Percentiles rank a stretch among this genome's conserved stretches.
phyloP scores from a whole-genome alignment of 2,888 invertebrate species.

The Esperia sulphurella region DNA sequence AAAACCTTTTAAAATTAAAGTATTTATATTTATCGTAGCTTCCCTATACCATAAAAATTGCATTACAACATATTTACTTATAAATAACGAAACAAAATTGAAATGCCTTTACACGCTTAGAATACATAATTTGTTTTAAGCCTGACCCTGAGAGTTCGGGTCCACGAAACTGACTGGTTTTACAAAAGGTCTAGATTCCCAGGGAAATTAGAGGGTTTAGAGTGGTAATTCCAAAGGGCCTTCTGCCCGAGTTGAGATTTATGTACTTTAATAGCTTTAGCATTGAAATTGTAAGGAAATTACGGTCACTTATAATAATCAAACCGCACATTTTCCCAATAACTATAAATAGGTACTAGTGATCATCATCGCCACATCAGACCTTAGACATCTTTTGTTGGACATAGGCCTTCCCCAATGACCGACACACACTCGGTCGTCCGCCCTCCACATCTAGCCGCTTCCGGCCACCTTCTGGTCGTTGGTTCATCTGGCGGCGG shows the following conservation, averaged over 20 bases:
- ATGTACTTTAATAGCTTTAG: background rate
- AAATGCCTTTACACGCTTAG: background rate
- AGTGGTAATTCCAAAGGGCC: slow-evolving; percentile 3
- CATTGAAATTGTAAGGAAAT: background rate
- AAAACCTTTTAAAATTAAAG: too few species aligned
- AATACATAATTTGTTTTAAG: background rate
- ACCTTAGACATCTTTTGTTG: too few species aligned
- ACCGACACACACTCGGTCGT: too few species aligned
- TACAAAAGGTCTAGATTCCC: background rate
- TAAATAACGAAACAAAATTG: background rate
- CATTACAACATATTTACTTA: background rate
- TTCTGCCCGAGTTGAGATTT: slow-evolving; percentile 1
- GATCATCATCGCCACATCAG: too few species aligned
- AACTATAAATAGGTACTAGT: too few species aligned
- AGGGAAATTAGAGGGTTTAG: slow-evolving; percentile 3
- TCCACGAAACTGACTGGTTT: background rate
- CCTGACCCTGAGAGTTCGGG: background rate
- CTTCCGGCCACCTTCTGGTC: too few species aligned
- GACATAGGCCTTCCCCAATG: too few species aligned
- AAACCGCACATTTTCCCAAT: background rate
- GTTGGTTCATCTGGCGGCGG: too few species aligned
- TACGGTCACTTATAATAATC: slow-evolving; percentile 8
- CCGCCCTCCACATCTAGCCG: too few species aligned
- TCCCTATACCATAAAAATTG: background rate
- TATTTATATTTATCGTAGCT: too few species aligned